Percentiles rank a stretch among this genome's conserved stretches.
phyloP scores from a whole-genome alignment of 1,140 invertebrate genomes.

The Lysiphlebus fabarum region DNA sequence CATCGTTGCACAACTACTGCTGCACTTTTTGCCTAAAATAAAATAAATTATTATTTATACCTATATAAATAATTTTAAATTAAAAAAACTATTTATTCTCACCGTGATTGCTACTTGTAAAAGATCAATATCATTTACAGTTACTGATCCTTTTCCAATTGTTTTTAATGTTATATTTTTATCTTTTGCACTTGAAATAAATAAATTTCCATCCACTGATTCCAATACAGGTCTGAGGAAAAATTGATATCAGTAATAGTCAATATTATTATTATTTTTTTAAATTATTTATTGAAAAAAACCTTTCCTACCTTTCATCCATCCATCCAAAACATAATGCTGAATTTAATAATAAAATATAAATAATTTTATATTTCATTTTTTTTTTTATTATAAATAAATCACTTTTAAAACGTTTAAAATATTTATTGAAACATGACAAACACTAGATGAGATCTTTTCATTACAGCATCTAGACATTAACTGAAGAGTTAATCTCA shows the following conservation, averaged over 20 bases:
- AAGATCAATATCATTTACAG: conserved; percentile 60
- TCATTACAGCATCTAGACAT: no score
- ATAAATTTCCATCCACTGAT: conserved; percentile 62
- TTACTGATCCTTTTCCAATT: conserved; percentile 61
- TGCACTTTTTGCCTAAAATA: conserved; percentile 44
- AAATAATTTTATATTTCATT: neutral
- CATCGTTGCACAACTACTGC: conserved; percentile 49
- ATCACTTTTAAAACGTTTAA: no score
- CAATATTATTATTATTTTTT: conserved; percentile 3
- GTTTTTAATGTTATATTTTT: conserved; percentile 65
- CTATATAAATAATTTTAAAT: conserved; percentile 1
- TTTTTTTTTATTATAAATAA: no score
- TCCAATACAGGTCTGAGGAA: conserved; percentile 61
- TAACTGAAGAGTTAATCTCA: no score
- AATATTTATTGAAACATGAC: no score
- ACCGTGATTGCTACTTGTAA: conserved; percentile 54
- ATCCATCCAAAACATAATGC: conserved; percentile 23
- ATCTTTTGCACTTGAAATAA: conserved; percentile 61
- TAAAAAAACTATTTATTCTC: conserved; percentile 24
- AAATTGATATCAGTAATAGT: conserved; percentile 9
- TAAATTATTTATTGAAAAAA: conserved; percentile 6
- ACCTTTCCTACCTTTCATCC: conserved; percentile 25
- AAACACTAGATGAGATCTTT: no score
- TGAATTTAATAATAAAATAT: conserved; percentile 14
- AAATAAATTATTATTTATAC: conserved; percentile 9